phyloP scores from a whole-genome alignment of 2,113 vertebrate species.

The Ariopsis seemanni region DNA sequence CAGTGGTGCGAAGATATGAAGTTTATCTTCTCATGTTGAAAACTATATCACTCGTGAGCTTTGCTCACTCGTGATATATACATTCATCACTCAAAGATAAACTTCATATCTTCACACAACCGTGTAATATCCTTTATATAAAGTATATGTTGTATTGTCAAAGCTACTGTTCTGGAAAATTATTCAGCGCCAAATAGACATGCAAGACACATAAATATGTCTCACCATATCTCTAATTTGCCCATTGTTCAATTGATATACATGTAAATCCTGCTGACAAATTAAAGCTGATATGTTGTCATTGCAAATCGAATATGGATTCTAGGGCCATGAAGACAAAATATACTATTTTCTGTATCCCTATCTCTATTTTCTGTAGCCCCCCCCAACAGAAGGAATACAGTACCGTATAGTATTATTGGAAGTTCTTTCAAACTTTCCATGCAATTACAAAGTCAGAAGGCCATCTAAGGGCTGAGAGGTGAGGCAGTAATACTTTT shows the following conservation, averaged over 20 bases:
- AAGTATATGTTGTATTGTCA: too few relatives aligned
- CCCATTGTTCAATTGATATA: neutral
- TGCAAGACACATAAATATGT: neutral
- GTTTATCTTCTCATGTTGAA: too few relatives aligned
- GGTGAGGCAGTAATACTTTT: neutral
- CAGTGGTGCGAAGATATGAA: too few relatives aligned
- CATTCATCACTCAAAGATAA: too few relatives aligned
- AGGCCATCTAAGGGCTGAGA: slow-evolving; percentile 13
- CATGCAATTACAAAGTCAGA: slow-evolving; percentile 17
- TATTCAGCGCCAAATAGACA: neutral
- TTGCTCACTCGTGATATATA: too few relatives aligned
- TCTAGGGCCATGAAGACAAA: neutral
- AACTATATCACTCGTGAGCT: too few relatives aligned
- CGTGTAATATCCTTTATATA: too few relatives aligned
- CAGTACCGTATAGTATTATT: too few relatives aligned
- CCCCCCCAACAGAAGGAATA: neutral
- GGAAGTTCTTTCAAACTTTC: neutral
- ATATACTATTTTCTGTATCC: neutral
- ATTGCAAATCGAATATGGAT: neutral
- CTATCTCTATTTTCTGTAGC: too few relatives aligned
- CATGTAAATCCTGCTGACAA: neutral
- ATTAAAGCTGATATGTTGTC: neutral
- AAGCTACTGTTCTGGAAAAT: too few relatives aligned
- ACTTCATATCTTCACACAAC: too few relatives aligned
- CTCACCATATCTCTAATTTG: neutral